phyloP scores from a whole-genome alignment of 2,113 vertebrate genomes.

The Oncorhynchus nerka region DNA sequence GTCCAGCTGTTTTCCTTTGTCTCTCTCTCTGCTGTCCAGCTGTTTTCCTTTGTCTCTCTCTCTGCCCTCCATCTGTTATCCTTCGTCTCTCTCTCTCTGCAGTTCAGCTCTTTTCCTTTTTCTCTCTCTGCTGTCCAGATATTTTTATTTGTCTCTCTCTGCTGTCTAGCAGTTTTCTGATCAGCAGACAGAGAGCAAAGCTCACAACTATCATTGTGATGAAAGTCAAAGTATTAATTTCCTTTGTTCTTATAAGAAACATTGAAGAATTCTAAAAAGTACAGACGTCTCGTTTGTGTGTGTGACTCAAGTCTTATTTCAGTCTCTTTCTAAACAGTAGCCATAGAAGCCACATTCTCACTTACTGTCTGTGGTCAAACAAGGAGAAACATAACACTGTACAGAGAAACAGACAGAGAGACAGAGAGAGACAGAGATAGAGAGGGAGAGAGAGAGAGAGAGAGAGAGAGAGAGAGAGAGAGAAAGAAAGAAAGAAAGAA shows the following conservation, averaged over 20 bases:
- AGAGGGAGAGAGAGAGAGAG: no score
- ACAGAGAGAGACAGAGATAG: no score
- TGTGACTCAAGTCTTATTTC: not conserved
- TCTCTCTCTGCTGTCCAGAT: constrained; percentile 24
- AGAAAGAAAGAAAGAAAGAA: not conserved
- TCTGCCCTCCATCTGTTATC: no score
- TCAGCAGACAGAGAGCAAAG: no score
- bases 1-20: no score
- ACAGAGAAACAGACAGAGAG: not conserved
- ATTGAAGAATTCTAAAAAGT: constrained; percentile 3
- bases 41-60: no score
- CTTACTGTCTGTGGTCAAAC: not conserved
- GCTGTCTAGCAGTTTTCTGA: constrained; percentile 31
- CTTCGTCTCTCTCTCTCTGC: no score
- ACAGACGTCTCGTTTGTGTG: constrained; percentile 23
- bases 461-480: not conserved
- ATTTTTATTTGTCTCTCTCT: constrained; percentile 22
- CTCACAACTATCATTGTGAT: no score
- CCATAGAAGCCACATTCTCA: not conserved
- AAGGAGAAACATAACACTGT: not conserved
- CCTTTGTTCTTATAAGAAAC: constrained; percentile 37
- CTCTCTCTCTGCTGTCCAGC: no score
- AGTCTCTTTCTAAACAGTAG: not conserved
- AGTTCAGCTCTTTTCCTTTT: no score
- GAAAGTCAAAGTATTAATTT: not conserved